Base-by-base conservation (phyloP, 1,140 invertebrate species). In the Patella vulgata region DNA sequence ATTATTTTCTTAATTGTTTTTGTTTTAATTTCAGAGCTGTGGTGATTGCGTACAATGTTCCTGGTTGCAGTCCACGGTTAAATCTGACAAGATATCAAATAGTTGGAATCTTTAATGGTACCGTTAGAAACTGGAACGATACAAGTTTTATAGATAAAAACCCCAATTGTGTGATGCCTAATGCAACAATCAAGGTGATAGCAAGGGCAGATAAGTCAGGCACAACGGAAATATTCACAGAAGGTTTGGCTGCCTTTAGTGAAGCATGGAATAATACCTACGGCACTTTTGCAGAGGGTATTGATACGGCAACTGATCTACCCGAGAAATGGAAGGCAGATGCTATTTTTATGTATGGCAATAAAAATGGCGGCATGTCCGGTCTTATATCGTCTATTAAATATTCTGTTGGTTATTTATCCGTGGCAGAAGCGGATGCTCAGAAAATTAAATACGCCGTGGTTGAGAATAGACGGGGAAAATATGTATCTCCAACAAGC, bases 21-120 rank as follows among this genome's bases (percentile, higher is more conserved):
- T 12, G 11, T 57, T 43, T 52, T 21, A 39, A 39, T 63, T 65
- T 14, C 64, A 74, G 73, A 27, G 63, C 70, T 2, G 59, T 73
- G 19, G 66, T 66, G n/a, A 6, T 73, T 0, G 50, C 57, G 1
- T 67, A 59, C 52, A 72, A 74, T 50, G 31, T 74, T 0, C 73
- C 66, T 9, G 57, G 50, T 17, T 36, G 33, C 14, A 28, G 66
- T 5, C 12, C 23, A 1, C 23, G 52, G 14, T 31, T 68, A 30
- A 66, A 59, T 31, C 57, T 78, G n/a, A 68, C 63, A 11, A 33
- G 61, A 19, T 61, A 75, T 12, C 44, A 65, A 8, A 25, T 73
- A 11, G 73, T 72, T 9, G 73, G 67, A 0, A 75, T 77, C 14
- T 79, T 67, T 51, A 75, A 73, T 39, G 74, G 74, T 5, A 71